These are phyloP conservation scores for Drosophila obscura DNA, from an alignment of 1,140 invertebrate species.

Conservation along the genomic window DNA sequence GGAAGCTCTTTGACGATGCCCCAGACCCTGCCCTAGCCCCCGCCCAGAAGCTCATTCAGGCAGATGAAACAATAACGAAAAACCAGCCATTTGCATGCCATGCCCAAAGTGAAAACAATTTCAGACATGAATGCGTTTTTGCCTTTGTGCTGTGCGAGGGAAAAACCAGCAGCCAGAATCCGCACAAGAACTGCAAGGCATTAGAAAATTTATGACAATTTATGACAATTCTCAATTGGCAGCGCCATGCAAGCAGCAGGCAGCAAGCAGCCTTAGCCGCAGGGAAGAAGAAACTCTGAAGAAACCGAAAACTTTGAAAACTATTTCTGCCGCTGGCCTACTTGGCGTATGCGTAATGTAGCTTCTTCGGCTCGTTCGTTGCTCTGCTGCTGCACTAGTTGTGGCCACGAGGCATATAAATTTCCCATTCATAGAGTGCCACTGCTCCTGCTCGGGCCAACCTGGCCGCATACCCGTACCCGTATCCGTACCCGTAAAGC, in stretches of 20 bases:
- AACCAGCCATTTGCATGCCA: slow-evolving; percentile 18
- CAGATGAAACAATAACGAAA: slow-evolving; percentile 21
- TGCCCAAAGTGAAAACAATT: slow-evolving; percentile 55
- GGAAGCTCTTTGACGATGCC: slow-evolving; percentile 13
- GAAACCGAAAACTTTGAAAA: slow-evolving; percentile 29
- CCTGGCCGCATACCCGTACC: slow-evolving; percentile 1
- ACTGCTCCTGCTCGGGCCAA: slow-evolving; percentile 30
- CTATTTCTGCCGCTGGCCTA: slow-evolving; percentile 36
- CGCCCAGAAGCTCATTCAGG: slow-evolving; percentile 27
- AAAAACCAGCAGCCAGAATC: background rate
- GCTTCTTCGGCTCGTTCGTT: slow-evolving; percentile 1
- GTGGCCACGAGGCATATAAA: slow-evolving; percentile 37
- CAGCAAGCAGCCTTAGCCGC: background rate
- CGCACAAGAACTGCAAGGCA: slow-evolving; percentile 8
- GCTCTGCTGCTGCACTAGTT: background rate
- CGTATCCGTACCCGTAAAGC: slow-evolving; percentile 18
- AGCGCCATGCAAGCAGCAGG: background rate
- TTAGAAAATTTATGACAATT: slow-evolving; percentile 17
- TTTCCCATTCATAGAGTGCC: slow-evolving; percentile 40
- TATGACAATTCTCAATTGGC: slow-evolving; percentile 29
- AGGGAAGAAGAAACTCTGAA: background rate
- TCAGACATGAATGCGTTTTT: slow-evolving; percentile 53
- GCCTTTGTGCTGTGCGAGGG: slow-evolving; percentile 9
- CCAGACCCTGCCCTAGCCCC: too few relatives aligned
- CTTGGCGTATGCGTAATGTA: slow-evolving; percentile 52